phyloP scores from a whole-genome alignment of 2,888 invertebrate genomes.

The Phalangium opilio region DNA sequence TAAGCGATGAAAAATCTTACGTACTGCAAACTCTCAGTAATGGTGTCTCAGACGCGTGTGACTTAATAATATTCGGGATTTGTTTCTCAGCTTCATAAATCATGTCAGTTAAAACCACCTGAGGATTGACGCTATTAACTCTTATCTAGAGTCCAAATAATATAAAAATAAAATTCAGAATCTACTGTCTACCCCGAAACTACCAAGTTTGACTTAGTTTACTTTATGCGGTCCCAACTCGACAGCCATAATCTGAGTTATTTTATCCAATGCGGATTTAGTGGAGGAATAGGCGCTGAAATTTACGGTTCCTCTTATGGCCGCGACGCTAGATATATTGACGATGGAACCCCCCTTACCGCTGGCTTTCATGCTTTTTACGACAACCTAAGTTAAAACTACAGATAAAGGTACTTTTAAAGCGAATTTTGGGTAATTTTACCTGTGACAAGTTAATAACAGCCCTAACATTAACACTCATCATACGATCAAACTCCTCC shows the following conservation, averaged over 20 bases:
- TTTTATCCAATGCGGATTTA: constrained; percentile 74
- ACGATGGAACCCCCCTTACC: constrained; percentile 65
- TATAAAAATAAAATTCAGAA: neutral
- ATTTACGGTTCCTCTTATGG: constrained; percentile 46
- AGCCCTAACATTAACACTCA: too few relatives aligned
- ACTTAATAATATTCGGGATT: too few relatives aligned
- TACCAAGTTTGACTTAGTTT: constrained; percentile 6
- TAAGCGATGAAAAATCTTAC: too few relatives aligned
- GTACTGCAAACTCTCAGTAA: too few relatives aligned
- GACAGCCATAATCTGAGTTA: constrained; percentile 65
- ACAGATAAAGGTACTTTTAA: too few relatives aligned
- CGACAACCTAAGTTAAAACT: constrained; percentile 43
- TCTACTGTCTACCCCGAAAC: constrained; percentile 1
- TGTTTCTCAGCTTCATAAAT: constrained; percentile 36
- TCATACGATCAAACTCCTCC: too few relatives aligned
- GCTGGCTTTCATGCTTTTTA: constrained; percentile 51
- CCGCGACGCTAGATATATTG: constrained; percentile 72
- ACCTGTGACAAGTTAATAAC: too few relatives aligned
- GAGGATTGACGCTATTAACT: constrained; percentile 84
- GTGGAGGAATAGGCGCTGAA: constrained; percentile 69
- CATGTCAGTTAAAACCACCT: constrained; percentile 84
- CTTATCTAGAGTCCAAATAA: constrained; percentile 44
- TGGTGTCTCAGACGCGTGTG: too few relatives aligned
- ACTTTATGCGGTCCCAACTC: constrained; percentile 58
- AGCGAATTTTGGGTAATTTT: too few relatives aligned